A percentile compares a stretch with the other conserved stretches of the same genome.
Conservation (phyloP, 2,113 vertebrate genomes). For the Redunca redunca region DNA sequence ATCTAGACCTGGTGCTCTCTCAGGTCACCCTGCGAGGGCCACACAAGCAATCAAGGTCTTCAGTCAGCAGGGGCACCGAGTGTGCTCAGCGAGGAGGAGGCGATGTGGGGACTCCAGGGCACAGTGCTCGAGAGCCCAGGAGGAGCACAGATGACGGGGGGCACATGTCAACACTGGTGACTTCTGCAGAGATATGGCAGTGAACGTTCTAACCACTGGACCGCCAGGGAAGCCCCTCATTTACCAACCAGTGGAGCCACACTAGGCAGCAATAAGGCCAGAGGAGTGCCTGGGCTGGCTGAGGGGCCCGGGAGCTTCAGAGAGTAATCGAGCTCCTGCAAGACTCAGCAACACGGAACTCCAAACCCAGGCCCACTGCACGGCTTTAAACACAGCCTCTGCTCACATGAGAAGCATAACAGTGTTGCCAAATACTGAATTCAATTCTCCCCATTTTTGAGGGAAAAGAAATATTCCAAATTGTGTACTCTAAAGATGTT, state of each 20-base stretch:
- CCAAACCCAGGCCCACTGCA: background rate
- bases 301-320: background rate
- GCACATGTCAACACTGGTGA: fast-evolving
- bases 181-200: background rate
- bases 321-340: background rate
- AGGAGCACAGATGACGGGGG: background rate
- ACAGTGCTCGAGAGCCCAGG: too few relatives aligned
- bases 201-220: too few relatives aligned
- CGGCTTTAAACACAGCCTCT: background rate
- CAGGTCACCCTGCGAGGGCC: fast-evolving
- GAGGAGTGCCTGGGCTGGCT: background rate
- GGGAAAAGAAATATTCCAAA: background rate
- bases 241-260: too few relatives aligned
- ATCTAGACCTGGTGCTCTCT: background rate
- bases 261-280: too few relatives aligned
- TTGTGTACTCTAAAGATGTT: background rate
- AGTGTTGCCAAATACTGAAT: background rate
- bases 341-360: background rate
- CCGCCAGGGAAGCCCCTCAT: too few relatives aligned
- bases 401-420: background rate
- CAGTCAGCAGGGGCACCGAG: background rate
- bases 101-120: background rate
- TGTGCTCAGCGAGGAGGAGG: background rate
- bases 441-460: background rate
- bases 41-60: background rate